Evolutionary conservation across 2,113 vertebrate genomes (phyloP).

Genomic region (Vombatus ursinus): DNA sequence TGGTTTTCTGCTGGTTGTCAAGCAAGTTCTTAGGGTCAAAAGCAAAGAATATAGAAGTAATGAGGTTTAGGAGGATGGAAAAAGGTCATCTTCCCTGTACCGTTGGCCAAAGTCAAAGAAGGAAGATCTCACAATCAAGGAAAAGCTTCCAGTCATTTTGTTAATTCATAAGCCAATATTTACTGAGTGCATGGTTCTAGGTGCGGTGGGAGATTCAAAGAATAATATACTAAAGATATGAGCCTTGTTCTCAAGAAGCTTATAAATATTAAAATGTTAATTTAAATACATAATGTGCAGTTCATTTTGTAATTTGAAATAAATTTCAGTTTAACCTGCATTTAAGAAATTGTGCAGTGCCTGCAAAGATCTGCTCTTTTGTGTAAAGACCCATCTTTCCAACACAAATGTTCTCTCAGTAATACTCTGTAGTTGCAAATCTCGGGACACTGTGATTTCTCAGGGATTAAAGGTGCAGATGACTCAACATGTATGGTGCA

Average conservation of each 20-base stretch:
- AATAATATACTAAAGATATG: neutral
- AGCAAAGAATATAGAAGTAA: constrained; percentile 1
- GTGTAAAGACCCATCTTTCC: neutral
- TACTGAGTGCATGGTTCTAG: neutral
- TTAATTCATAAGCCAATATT: neutral
- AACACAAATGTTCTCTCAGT: neutral
- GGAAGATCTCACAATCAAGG: neutral
- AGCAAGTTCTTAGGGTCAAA: constrained; percentile 65
- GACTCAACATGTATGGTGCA: neutral
- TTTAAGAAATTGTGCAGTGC: neutral
- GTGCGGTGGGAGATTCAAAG: neutral
- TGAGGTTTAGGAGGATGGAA: neutral
- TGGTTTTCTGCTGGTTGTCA: constrained; percentile 35
- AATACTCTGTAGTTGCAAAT: neutral
- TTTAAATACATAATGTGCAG: neutral
- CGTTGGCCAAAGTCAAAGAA: neutral
- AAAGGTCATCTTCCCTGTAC: neutral
- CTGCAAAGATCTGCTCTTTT: neutral
- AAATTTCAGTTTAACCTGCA: neutral
- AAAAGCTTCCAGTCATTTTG: neutral
- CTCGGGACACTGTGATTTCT: neutral
- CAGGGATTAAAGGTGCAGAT: neutral
- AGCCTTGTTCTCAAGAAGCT: neutral
- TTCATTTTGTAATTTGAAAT: neutral
- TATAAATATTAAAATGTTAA: neutral